Conservation (phyloP, 2,113 vertebrate genomes). For the Elephantulus edwardii region DNA sequence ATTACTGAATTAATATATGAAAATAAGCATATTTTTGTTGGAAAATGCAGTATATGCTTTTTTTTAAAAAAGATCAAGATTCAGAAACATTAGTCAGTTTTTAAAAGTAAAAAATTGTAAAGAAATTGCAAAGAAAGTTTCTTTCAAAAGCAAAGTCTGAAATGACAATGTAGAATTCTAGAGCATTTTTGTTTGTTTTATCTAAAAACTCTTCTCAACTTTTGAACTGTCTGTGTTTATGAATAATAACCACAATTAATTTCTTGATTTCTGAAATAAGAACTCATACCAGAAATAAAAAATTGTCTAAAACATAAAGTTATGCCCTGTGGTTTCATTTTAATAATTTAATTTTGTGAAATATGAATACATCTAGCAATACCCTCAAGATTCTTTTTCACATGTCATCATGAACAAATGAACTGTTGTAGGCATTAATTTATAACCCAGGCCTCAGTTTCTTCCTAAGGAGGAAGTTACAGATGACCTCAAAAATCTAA, state of each 20-base stretch:
- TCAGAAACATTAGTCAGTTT: slow-evolving; percentile 1
- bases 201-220: background rate
- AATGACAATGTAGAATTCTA: slow-evolving; percentile 16
- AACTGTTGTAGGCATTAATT: background rate
- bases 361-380: background rate
- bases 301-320: background rate
- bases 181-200: background rate
- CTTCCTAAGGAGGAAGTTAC: background rate
- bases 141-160: slow-evolving; percentile 12
- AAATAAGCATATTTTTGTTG: slow-evolving; percentile 29
- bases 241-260: background rate
- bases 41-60: slow-evolving; percentile 23
- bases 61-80: slow-evolving; percentile 48
- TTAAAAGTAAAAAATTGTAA: slow-evolving; percentile 3
- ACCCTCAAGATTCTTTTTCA: slow-evolving; percentile 18
- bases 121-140: background rate
- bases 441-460: background rate
- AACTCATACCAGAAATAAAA: background rate
- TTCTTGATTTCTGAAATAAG: slow-evolving; percentile 1
- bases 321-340: background rate
- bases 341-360: slow-evolving; percentile 30
- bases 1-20: background rate
- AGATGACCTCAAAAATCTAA: slow-evolving; percentile 29
- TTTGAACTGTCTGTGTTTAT: background rate
- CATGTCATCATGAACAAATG: background rate